phyloP scores from a whole-genome alignment of 2,888 invertebrate species.

The Parnassius smintheus region DNA sequence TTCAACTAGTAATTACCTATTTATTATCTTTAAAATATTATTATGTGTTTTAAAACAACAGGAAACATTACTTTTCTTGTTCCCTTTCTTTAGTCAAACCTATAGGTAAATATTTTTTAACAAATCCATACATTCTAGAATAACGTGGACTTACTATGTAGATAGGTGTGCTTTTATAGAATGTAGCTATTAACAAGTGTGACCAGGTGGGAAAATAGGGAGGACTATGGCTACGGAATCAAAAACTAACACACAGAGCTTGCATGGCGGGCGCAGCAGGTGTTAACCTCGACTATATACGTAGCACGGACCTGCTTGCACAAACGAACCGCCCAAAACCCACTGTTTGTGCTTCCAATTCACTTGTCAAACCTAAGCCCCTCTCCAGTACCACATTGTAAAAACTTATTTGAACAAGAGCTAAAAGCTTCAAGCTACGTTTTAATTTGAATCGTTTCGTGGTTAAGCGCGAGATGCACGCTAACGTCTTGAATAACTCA shows the following conservation, averaged over 20 bases:
- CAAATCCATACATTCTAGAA: not conserved
- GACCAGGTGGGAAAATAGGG: slow-evolving; percentile 57
- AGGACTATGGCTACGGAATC: slow-evolving; percentile 48
- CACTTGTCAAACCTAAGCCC: slow-evolving; percentile 44
- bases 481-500: slow-evolving; percentile 57
- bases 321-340: slow-evolving; percentile 76
- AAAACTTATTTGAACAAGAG: slow-evolving; percentile 55
- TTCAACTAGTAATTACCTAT: slow-evolving; percentile 31
- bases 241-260: slow-evolving; percentile 50
- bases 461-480: slow-evolving; percentile 24
- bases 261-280: slow-evolving; percentile 69
- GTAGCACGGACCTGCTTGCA: slow-evolving; percentile 49
- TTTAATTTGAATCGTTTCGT: slow-evolving; percentile 47
- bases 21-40: slow-evolving; percentile 8
- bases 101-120: no score
- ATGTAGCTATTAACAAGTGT: slow-evolving; percentile 46
- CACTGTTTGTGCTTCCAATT: slow-evolving; percentile 64
- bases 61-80: no score
- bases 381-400: slow-evolving; percentile 46
- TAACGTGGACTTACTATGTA: slow-evolving; percentile 14
- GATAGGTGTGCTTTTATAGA: slow-evolving; percentile 40
- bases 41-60: no score
- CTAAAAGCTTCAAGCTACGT: slow-evolving; percentile 61
- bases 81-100: no score
- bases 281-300: slow-evolving; percentile 62